A percentile compares a stretch with the other conserved stretches of the same genome.
phyloP scores from a whole-genome alignment of 1,140 invertebrate species.

The Lithobius niger region DNA sequence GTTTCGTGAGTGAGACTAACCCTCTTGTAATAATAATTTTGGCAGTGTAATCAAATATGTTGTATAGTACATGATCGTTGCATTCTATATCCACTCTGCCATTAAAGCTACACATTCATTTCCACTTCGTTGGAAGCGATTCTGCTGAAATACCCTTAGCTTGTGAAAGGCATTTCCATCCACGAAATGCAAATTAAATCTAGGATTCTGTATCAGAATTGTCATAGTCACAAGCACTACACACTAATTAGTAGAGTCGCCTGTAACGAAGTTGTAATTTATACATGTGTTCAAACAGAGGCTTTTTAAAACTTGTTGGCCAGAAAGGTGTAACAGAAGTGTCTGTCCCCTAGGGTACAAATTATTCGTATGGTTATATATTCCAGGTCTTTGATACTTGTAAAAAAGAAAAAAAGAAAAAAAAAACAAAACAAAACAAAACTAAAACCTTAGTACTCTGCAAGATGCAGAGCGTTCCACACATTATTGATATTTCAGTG shows the following conservation, averaged over 20 bases:
- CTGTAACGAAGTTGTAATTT: no score
- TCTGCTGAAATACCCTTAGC: background rate
- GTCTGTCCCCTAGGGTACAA: background rate
- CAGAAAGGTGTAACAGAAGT: background rate
- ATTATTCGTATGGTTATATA: background rate
- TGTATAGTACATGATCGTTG: background rate
- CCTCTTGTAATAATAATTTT: background rate
- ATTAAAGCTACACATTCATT: background rate
- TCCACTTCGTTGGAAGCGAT: no score
- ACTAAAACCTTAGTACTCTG: background rate
- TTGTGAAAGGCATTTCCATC: background rate
- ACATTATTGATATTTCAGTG: background rate
- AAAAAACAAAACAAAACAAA: no score
- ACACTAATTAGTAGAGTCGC: background rate
- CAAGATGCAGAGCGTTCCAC: background rate
- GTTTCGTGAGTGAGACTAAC: no score
- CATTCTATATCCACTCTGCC: background rate
- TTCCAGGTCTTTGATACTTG: background rate
- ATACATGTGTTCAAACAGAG: background rate
- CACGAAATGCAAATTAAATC: background rate
- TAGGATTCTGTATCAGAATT: slow-evolving; percentile 9
- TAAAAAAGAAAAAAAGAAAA: no score
- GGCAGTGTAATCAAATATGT: background rate
- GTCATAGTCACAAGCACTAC: background rate
- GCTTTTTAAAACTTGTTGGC: background rate